These are phyloP conservation scores for Danio albolineatus DNA, from an alignment of 2,797 vertebrate species.

Conservation along the genomic window DNA sequence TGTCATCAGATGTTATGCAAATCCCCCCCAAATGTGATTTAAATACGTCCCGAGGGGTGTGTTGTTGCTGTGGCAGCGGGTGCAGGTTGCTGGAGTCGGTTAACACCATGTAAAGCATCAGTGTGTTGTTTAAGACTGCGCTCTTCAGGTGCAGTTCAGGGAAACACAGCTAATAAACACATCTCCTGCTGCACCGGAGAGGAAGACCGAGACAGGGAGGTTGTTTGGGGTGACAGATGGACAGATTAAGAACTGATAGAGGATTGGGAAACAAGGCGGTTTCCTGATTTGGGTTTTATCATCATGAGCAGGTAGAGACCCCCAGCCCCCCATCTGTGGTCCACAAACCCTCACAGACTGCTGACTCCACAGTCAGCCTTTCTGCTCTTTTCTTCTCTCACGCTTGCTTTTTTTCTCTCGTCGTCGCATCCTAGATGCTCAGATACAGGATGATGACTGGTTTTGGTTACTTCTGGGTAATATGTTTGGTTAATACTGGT, in stretches of 20 bases:
- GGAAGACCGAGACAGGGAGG: slow-evolving; percentile 37
- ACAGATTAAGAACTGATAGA: slow-evolving; percentile 74
- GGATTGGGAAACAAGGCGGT: slow-evolving; percentile 67
- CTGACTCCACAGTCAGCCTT: slow-evolving; percentile 67
- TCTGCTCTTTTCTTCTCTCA: slow-evolving; percentile 52
- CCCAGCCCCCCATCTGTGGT: slow-evolving; percentile 8
- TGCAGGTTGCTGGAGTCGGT: slow-evolving; percentile 29
- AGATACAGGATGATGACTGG: background rate
- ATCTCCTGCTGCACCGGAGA: slow-evolving; percentile 54
- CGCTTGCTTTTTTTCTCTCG: slow-evolving; percentile 13
- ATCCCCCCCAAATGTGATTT: slow-evolving; percentile 23
- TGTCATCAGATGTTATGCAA: slow-evolving; percentile 61
- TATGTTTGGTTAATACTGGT: no score
- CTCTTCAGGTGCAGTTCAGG: slow-evolving; percentile 68
- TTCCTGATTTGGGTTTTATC: slow-evolving; percentile 74
- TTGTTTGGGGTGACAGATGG: slow-evolving; percentile 77
- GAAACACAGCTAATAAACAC: background rate
- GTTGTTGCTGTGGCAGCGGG: slow-evolving; percentile 50
- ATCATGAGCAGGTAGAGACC: slow-evolving; percentile 67
- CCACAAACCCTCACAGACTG: slow-evolving; percentile 64
- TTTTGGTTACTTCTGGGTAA: background rate
- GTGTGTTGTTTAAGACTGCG: background rate
- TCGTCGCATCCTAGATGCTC: background rate
- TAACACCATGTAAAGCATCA: background rate
- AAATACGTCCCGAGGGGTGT: slow-evolving; percentile 9